Conservation (phyloP, 2,113 vertebrate species). For the Suricata suricatta region DNA sequence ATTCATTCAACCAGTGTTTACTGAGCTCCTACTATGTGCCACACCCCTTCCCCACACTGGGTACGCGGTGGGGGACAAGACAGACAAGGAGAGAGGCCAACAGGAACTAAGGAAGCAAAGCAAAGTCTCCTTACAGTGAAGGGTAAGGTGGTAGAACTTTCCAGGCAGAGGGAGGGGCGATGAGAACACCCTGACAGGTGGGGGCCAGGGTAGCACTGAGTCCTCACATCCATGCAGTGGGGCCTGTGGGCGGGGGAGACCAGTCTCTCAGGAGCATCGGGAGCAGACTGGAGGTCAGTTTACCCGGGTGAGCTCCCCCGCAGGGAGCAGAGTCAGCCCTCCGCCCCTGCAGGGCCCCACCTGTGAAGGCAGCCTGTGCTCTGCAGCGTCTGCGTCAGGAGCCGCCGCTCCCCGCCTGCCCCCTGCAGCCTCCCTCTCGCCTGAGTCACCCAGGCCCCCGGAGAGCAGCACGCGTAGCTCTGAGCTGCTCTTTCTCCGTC, state of each 20-base stretch:
- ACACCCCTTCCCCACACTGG: no score
- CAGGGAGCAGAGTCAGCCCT: neutral
- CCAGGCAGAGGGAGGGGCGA: neutral
- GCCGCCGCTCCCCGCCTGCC: neutral
- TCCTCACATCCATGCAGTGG: fast-evolving
- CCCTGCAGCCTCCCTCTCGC: neutral
- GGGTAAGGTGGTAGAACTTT: neutral
- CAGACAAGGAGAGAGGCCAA: neutral
- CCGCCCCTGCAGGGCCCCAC: neutral
- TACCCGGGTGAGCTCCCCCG: neutral
- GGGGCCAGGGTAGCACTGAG: neutral
- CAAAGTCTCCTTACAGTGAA: neutral
- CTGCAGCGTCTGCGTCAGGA: neutral
- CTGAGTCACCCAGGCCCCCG: neutral
- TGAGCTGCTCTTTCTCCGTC: neutral
- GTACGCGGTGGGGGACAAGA: neutral
- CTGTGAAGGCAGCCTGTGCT: neutral
- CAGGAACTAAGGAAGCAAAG: neutral
- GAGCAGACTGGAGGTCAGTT: neutral
- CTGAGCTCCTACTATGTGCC: neutral
- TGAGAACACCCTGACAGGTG: neutral
- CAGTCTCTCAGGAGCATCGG: neutral
- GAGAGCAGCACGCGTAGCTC: neutral
- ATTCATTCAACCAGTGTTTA: neutral
- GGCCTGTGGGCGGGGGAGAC: neutral